phyloP scores from a whole-genome alignment of 1,140 invertebrate species.

The Ips nitidus region DNA sequence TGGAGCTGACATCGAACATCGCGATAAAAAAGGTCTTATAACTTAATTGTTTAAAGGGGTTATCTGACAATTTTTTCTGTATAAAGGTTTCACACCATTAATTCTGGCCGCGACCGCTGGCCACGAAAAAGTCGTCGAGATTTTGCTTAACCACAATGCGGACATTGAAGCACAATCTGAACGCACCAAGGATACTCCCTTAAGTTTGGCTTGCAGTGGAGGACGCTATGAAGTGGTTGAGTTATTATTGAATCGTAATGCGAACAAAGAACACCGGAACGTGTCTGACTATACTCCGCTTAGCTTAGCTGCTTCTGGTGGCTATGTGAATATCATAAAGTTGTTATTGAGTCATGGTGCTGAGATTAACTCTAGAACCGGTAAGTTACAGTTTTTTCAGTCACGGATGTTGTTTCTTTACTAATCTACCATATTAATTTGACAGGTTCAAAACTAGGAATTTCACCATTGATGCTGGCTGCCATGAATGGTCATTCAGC shows the following conservation, averaged over 20 bases:
- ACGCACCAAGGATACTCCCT: conserved; percentile 96
- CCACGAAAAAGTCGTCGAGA: conserved; percentile 93
- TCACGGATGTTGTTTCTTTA: background rate
- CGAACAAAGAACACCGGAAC: conserved; percentile 99
- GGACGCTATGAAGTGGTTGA: conserved; percentile 92
- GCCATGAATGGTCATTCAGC: conserved; percentile 99
- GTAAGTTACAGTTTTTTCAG: conserved; percentile 46
- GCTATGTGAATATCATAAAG: conserved; percentile 98
- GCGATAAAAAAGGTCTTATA: conserved; percentile 86
- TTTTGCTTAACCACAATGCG: conserved; percentile 87
- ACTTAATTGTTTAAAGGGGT: background rate
- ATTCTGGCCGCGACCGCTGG: conserved; percentile 97
- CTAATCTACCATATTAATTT: background rate
- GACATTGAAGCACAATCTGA: conserved; percentile 98
- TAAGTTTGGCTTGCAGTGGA: conserved; percentile 96
- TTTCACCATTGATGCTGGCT: conserved; percentile 98
- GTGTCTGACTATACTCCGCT: conserved; percentile 99
- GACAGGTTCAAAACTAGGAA: conserved; percentile 83
- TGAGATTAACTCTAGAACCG: conserved; percentile 98
- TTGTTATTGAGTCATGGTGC: conserved; percentile 87
- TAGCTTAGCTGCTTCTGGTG: conserved; percentile 95
- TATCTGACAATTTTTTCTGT: background rate
- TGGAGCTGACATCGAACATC: conserved; percentile 94
- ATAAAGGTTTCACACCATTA: conserved; percentile 84
- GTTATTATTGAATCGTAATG: conserved; percentile 80